phyloP scores from a whole-genome alignment of 1,140 invertebrate species.

The Lanistes nyassanus region DNA sequence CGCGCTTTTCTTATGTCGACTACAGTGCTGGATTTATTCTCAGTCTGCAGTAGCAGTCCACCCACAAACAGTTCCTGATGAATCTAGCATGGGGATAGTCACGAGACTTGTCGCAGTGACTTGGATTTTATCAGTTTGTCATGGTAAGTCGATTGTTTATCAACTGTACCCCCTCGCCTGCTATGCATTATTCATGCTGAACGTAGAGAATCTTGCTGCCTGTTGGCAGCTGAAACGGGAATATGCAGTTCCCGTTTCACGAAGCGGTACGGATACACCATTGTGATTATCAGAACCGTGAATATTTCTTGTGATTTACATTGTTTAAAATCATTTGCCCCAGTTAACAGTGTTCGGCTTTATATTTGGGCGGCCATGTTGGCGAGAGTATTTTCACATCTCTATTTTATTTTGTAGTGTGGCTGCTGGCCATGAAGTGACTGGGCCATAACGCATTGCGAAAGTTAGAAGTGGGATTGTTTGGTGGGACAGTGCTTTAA shows the following conservation, averaged over 20 bases:
- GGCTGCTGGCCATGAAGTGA: neutral
- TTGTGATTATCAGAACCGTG: too few species aligned
- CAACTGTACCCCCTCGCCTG: neutral
- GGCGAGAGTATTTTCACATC: conserved; percentile 20
- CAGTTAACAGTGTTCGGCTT: too few species aligned
- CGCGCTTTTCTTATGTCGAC: conserved; percentile 21
- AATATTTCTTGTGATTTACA: too few species aligned
- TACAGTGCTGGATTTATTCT: conserved; percentile 13
- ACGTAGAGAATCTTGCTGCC: neutral
- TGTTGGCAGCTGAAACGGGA: too few species aligned
- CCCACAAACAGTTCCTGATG: conserved; percentile 15
- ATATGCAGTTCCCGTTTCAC: too few species aligned
- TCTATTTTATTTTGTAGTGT: neutral
- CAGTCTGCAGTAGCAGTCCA: neutral
- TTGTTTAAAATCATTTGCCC: too few species aligned
- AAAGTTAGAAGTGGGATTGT: too few species aligned
- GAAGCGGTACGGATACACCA: too few species aligned
- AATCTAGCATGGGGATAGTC: conserved; percentile 21
- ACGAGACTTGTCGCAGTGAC: conserved; percentile 15
- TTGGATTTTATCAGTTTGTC: conserved; percentile 21
- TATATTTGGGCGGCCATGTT: conserved; percentile 20
- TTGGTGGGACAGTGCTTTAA: too few species aligned
- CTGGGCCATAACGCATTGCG: neutral
- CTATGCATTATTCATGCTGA: conserved; percentile 25
- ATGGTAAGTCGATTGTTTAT: conserved; percentile 25